A percentile compares a stretch with the other conserved stretches of the same genome.
These are phyloP conservation scores for Drosophila macrospina DNA, from an alignment of 2,888 invertebrate species.

Conservation along the genomic window DNA sequence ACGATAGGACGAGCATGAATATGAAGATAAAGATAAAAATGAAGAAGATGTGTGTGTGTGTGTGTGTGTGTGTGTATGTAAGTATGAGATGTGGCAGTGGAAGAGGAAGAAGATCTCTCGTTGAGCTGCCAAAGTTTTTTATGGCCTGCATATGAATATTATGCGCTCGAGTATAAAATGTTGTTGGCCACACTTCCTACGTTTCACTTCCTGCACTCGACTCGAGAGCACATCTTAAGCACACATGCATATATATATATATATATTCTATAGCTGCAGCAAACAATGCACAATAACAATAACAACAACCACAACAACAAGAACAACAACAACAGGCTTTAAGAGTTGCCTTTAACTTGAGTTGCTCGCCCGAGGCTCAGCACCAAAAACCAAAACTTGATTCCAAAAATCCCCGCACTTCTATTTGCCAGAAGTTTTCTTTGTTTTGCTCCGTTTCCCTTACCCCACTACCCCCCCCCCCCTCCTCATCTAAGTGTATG, in stretches of 20 bases:
- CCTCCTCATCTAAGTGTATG: background rate
- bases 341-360: constrained; percentile 66
- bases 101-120: constrained; percentile 67
- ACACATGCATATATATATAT: constrained; percentile 47
- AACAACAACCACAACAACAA: constrained; percentile 50
- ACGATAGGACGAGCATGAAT: constrained; percentile 10
- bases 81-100: constrained; percentile 20
- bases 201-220: constrained; percentile 80
- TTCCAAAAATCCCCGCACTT: constrained; percentile 57
- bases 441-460: too few species aligned
- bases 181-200: constrained; percentile 82
- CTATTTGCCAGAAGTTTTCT: constrained; percentile 68
- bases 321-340: constrained; percentile 46
- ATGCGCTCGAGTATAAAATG: constrained; percentile 82
- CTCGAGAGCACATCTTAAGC: constrained; percentile 55
- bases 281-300: constrained; percentile 64
- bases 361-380: constrained; percentile 35
- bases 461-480: too few species aligned
- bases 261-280: constrained; percentile 54
- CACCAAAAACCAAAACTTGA: constrained; percentile 55
- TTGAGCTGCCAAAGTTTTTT: constrained; percentile 82
- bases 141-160: constrained; percentile 82
- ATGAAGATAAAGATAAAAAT: constrained; percentile 1
- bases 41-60: constrained; percentile 7
- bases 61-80: too few species aligned